Evolutionary conservation across 2,797 vertebrate genomes (phyloP).

Genomic region (Podarcis lilfordi): DNA sequence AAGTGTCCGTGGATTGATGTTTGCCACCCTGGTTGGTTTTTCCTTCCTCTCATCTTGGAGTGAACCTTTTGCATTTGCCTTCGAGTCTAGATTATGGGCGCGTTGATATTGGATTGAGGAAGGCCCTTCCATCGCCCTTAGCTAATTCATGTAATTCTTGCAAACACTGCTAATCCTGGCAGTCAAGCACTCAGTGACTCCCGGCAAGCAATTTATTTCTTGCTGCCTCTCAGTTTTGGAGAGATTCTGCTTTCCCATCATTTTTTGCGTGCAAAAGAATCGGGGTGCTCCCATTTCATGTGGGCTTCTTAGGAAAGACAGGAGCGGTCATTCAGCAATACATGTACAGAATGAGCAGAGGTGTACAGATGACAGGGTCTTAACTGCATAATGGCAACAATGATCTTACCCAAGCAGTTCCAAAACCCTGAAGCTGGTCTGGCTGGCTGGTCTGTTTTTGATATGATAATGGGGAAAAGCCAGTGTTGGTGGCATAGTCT

Average conservation of each 20-base stretch:
- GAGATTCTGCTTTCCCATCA: not conserved
- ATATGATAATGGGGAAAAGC: not conserved
- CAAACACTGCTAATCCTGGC: no score
- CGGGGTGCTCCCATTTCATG: not conserved
- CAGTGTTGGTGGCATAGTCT: not conserved
- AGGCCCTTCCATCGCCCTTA: not conserved
- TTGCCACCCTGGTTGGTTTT: not conserved
- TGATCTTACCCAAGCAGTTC: no score
- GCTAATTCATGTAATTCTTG: not conserved
- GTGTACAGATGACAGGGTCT: not conserved
- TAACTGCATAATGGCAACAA: not conserved
- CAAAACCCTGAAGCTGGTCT: not conserved
- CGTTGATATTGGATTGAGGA: not conserved
- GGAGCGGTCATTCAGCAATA: not conserved
- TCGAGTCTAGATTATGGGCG: not conserved
- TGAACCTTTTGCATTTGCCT: not conserved
- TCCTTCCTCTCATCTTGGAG: accelerated
- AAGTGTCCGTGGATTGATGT: not conserved
- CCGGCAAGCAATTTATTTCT: not conserved
- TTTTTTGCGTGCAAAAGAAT: not conserved
- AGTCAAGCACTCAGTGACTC: not conserved
- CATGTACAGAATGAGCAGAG: not conserved
- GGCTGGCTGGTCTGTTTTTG: not conserved
- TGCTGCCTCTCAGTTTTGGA: not conserved
- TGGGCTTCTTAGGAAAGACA: not conserved